Conservation (phyloP, 2,888 invertebrate species). For the Clunio marinus region DNA sequence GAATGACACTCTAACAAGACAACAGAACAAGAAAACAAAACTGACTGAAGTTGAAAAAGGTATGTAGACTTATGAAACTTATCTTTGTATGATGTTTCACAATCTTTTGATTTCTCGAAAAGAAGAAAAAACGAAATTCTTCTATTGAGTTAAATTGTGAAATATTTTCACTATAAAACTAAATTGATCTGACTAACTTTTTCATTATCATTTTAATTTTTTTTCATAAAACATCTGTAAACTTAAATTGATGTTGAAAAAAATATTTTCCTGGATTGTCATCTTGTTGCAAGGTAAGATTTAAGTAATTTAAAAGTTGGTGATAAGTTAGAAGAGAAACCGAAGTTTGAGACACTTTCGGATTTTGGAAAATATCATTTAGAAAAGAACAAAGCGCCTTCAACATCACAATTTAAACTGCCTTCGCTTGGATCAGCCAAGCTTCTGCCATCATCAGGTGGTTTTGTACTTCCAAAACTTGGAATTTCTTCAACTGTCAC, state of each 20-base stretch:
- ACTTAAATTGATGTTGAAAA: not conserved
- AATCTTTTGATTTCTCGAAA: not conserved
- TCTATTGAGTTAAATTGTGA: not conserved
- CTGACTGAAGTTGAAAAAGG: conserved; percentile 45
- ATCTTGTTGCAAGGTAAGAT: conserved; percentile 55
- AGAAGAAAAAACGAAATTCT: too few species aligned
- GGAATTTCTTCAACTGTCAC: not conserved
- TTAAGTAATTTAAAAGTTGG: conserved; percentile 39
- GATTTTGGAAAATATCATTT: conserved; percentile 47
- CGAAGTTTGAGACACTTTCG: conserved; percentile 25
- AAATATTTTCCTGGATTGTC: conserved; percentile 36
- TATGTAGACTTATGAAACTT: conserved; percentile 43
- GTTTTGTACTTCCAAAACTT: not conserved
- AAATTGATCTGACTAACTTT: conserved; percentile 11
- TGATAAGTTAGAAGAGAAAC: conserved; percentile 2
- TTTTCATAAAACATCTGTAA: conserved; percentile 24
- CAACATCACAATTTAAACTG: not conserved
- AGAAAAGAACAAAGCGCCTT: conserved; percentile 41
- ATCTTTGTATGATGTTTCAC: too few species aligned
- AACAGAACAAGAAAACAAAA: not conserved
- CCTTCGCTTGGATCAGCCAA: not conserved
- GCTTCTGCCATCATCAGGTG: not conserved
- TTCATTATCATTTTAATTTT: conserved; percentile 40
- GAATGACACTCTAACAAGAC: not conserved
- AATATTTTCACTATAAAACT: conserved; percentile 4